A percentile compares a stretch with the other conserved stretches of the same genome.
Evolutionary conservation across 2,113 vertebrate genomes (phyloP).

Genomic region (Amia ocellicauda): DNA sequence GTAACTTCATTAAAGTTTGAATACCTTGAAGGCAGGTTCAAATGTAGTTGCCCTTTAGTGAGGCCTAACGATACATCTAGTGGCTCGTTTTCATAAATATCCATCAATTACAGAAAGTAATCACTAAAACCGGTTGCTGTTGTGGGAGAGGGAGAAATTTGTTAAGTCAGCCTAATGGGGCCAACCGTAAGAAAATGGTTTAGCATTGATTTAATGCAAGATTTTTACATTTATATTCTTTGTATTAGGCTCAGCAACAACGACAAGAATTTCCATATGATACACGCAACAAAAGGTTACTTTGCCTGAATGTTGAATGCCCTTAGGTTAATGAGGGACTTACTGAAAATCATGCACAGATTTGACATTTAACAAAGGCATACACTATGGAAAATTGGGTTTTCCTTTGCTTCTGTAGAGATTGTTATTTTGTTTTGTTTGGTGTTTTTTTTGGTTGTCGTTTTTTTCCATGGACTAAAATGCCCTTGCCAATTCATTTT

Average conservation of each 20-base stretch:
- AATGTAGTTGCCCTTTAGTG: background rate
- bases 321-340: slow-evolving; percentile 13
- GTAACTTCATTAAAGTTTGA: slow-evolving; percentile 3
- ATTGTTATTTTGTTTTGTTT: no score
- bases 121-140: background rate
- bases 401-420: background rate
- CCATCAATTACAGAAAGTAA: background rate
- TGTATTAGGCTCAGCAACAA: background rate
- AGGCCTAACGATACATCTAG: background rate
- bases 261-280: background rate
- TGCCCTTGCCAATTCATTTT: no score
- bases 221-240: background rate
- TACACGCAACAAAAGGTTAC: background rate
- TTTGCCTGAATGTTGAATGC: background rate
- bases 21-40: background rate
- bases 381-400: background rate
- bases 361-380: slow-evolving; percentile 14
- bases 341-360: background rate
- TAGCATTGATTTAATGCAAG: background rate
- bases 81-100: background rate
- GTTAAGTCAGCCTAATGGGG: slow-evolving; percentile 1
- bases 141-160: background rate
- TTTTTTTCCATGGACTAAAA: no score
- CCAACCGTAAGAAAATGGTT: background rate
- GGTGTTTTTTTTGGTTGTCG: no score